Base-by-base conservation (phyloP, 2,797 vertebrate genomes). In the Muscicapa striata region DNA sequence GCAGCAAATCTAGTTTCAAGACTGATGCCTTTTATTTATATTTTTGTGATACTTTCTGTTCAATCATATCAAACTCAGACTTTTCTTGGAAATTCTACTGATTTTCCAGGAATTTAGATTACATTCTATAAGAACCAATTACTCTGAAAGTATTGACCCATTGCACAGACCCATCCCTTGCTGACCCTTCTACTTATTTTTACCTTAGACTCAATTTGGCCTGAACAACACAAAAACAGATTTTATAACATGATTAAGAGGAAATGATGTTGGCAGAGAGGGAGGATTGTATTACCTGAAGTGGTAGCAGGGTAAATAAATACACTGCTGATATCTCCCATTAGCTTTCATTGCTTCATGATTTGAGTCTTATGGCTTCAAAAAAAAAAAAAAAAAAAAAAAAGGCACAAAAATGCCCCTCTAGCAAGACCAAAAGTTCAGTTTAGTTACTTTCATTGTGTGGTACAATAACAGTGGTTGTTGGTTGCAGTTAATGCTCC, bases 31-130 rank as follows among this genome's bases (percentile, higher is more conserved):
- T 73, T 6, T 38, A 30, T 88, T 84, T 64, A 13, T 78, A 40
- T 36, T 43, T 86, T 62, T 80, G 15, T 67, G 36, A 8, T 81
- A 45, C 11, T 70, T 85, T 87, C 22, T 63, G 5, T 89, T 89
- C 29, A 57, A 1, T 91, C 70, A 30, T 52, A 59, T 68, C 13
- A 81, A 81, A 49, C 5, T 0, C 0, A 1, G 40, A n/a, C 10
- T 38, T 76, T 80, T 89, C 29, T 63, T 76, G 41, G 38, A 51
- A 36, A 36, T 43, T 41, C 6, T 72, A 69, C 49, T 78, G 66
- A 76, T 94, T 78, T 94, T 94, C 68, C 18, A 64, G 73, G 66
- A 78, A 74, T 91, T 88, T 54, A 81, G 30, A 34, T 45, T 91
- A 4, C 15, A 13, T 84, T 93, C 12, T 68, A 84, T 86, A 83